Conservation (phyloP, 2,888 invertebrate species). For the Monochamus alternatus region DNA sequence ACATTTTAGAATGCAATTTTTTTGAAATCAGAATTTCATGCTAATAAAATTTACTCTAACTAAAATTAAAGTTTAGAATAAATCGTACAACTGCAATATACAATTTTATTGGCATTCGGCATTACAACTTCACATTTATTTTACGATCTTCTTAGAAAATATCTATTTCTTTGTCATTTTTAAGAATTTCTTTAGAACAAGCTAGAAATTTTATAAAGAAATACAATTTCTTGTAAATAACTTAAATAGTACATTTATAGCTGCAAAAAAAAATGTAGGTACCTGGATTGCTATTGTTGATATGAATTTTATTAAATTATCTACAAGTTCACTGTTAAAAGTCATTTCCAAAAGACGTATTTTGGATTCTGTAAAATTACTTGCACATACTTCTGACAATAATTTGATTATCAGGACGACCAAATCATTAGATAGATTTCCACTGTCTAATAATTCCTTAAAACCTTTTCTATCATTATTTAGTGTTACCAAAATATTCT, state of each 20-base stretch:
- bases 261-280: conserved; percentile 1
- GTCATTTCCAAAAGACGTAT: neutral
- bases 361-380: conserved; percentile 7
- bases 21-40: too few species aligned
- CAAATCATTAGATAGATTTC: neutral
- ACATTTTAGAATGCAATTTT: too few species aligned
- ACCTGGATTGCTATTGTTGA: conserved; percentile 2
- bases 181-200: too few species aligned
- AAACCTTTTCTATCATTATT: conserved; percentile 41
- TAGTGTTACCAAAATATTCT: conserved; percentile 39
- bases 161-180: too few species aligned
- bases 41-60: too few species aligned
- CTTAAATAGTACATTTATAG: neutral
- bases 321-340: neutral
- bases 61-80: too few species aligned
- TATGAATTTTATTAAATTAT: conserved; percentile 12
- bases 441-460: conserved; percentile 33
- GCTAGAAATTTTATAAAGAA: too few species aligned
- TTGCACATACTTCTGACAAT: neutral
- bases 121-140: too few species aligned
- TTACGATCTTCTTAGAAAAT: too few species aligned
- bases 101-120: too few species aligned
- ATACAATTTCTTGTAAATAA: neutral
- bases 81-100: too few species aligned
- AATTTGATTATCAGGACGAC: conserved; percentile 1